These are phyloP conservation scores for Heterochromis multidens DNA, from an alignment of 2,113 vertebrate species.

Conservation along the genomic window DNA sequence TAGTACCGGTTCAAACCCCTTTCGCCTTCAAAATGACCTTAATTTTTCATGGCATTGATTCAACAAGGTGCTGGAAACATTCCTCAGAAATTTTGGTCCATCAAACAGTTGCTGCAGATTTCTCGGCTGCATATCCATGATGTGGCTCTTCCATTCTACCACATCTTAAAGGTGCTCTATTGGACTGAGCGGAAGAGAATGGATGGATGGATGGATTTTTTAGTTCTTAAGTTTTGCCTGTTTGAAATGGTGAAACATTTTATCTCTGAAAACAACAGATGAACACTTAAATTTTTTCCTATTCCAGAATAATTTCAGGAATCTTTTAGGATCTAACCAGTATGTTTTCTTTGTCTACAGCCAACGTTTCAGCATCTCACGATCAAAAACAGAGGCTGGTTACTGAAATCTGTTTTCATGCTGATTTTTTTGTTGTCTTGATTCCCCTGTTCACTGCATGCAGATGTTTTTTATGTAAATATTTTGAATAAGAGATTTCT, in stretches of 20 bases:
- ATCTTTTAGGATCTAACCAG: not conserved
- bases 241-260: accelerated
- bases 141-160: no score
- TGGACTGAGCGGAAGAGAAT: no score
- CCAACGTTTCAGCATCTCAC: not conserved
- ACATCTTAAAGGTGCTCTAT: no score
- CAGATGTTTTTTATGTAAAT: not conserved
- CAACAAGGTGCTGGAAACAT: not conserved
- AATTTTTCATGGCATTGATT: not conserved
- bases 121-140: no score
- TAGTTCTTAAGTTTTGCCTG: not conserved
- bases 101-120: no score
- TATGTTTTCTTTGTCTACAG: not conserved
- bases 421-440: not conserved
- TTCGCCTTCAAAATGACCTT: not conserved
- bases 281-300: accelerated
- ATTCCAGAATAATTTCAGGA: not conserved
- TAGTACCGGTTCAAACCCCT: not conserved
- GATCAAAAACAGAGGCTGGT: not conserved
- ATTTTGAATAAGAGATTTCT: not conserved
- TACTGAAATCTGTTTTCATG: not conserved
- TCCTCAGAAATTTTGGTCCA: no score
- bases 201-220: no score
- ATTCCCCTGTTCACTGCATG: not conserved
- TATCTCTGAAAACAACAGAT: not conserved